A percentile compares a stretch with the other conserved stretches of the same genome.
These are phyloP conservation scores for Schmidtea mediterranea DNA, from an alignment of 1,140 invertebrate species.

Conservation along the genomic window DNA sequence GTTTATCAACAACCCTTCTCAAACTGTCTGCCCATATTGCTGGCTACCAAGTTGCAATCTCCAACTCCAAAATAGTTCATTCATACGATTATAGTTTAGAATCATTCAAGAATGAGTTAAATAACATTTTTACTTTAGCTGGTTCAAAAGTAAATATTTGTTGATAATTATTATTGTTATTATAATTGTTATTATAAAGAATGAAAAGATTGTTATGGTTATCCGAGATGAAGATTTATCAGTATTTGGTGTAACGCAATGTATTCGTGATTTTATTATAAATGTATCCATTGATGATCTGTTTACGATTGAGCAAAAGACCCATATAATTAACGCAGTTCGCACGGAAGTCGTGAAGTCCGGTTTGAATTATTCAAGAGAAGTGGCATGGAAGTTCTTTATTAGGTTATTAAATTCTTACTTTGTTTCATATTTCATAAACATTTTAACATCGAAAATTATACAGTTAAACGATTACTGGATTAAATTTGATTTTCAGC, in stretches of 20 bases:
- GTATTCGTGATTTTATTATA: conserved; percentile 23
- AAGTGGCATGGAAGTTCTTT: conserved; percentile 28
- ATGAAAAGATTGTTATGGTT: conserved; percentile 21
- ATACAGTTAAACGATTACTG: background rate
- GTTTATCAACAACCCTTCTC: conserved; percentile 14
- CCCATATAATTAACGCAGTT: conserved; percentile 27
- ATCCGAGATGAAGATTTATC: conserved; percentile 23
- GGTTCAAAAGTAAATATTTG: conserved; percentile 16
- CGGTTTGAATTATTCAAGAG: conserved; percentile 22
- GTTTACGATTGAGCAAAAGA: conserved; percentile 23
- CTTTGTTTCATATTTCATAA: no score
- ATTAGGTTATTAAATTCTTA: conserved; percentile 13
- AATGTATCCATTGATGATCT: conserved; percentile 21
- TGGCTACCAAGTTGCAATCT: conserved; percentile 14
- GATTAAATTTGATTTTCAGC: no score
- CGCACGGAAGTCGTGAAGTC: conserved; percentile 24
- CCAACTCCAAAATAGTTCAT: conserved; percentile 9
- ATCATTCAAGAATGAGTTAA: conserved; percentile 20
- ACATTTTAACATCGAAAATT: background rate
- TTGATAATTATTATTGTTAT: no score
- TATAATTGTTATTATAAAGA: conserved; percentile 11
- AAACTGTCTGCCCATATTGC: conserved; percentile 20
- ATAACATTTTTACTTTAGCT: conserved; percentile 18
- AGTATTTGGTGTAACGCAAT: conserved; percentile 20
- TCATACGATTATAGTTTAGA: conserved; percentile 15